These are phyloP conservation scores for Nomada lathburiana DNA, from an alignment of 2,888 invertebrate genomes.

Conservation along the genomic window DNA sequence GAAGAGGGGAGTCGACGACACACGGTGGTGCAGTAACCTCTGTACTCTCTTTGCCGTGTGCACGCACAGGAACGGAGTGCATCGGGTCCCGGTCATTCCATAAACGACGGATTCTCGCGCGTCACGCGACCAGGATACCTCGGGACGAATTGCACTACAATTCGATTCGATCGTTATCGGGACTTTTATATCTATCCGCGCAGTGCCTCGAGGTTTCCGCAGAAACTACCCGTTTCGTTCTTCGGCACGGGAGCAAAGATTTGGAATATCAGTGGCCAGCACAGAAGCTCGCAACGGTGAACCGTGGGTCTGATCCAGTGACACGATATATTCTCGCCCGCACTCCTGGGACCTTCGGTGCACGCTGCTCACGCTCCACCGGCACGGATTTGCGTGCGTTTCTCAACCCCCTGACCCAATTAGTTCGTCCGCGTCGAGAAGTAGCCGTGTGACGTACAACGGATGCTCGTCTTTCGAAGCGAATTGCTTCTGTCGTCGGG, in stretches of 20 bases:
- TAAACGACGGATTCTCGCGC: not conserved
- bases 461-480: constrained; percentile 4
- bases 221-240: not conserved
- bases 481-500: constrained; percentile 38
- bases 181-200: too few relatives aligned
- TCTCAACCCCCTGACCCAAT: constrained; percentile 78
- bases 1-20: constrained; percentile 19
- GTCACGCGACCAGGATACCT: constrained; percentile 13
- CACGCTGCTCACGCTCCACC: constrained; percentile 54
- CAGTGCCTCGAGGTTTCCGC: not conserved
- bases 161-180: constrained; percentile 11
- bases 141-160: not conserved
- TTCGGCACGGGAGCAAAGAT: not conserved
- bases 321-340: constrained; percentile 28
- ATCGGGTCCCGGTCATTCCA: constrained; percentile 1
- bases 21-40: constrained; percentile 37
- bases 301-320: not conserved
- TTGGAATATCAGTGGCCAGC: not conserved
- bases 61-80: not conserved
- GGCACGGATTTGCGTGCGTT: constrained; percentile 75
- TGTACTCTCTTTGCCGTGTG: not conserved
- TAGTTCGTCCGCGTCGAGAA: constrained; percentile 68
- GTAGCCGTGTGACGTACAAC: constrained; percentile 37
- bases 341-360: constrained; percentile 63
- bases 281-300: not conserved